These are phyloP conservation scores for Metopia argyrocephala DNA, from an alignment of 2,888 invertebrate genomes.

Conservation along the genomic window DNA sequence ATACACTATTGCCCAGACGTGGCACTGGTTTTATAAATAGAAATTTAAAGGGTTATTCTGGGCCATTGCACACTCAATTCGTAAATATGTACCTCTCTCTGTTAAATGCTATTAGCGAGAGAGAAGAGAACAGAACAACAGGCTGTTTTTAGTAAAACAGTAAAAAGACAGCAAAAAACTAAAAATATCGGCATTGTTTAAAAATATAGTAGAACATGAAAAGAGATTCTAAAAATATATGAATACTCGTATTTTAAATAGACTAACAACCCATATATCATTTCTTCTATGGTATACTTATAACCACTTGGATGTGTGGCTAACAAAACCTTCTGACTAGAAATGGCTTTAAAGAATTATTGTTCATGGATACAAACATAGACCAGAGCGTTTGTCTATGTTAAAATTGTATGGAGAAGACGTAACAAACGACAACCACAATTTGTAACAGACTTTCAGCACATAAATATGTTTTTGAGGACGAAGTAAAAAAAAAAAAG, in stretches of 20 bases:
- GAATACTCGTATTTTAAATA: too few species aligned
- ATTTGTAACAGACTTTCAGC: constrained; percentile 19
- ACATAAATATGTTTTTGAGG: neutral
- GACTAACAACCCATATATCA: constrained; percentile 55
- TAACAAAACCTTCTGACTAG: constrained; percentile 18
- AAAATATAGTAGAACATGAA: constrained; percentile 40
- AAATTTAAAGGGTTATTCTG: constrained; percentile 59
- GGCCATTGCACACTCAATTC: constrained; percentile 59
- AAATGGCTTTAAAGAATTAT: constrained; percentile 18
- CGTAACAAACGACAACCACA: constrained; percentile 11
- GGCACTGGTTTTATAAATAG: constrained; percentile 11
- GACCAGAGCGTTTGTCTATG: neutral
- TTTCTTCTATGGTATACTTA: constrained; percentile 15
- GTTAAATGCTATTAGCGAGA: neutral
- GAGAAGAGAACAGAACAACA: neutral
- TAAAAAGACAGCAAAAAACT: neutral
- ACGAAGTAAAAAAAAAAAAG: too few species aligned
- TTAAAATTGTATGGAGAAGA: neutral
- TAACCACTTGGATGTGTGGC: neutral
- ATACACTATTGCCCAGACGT: neutral
- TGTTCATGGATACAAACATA: neutral
- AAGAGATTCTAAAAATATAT: constrained; percentile 23
- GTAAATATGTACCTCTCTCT: constrained; percentile 18
- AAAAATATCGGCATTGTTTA: constrained; percentile 4
- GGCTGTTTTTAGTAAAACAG: neutral